Base-by-base conservation (phyloP, 2,888 invertebrate genomes). In the Schrankia costaestrigalis region DNA sequence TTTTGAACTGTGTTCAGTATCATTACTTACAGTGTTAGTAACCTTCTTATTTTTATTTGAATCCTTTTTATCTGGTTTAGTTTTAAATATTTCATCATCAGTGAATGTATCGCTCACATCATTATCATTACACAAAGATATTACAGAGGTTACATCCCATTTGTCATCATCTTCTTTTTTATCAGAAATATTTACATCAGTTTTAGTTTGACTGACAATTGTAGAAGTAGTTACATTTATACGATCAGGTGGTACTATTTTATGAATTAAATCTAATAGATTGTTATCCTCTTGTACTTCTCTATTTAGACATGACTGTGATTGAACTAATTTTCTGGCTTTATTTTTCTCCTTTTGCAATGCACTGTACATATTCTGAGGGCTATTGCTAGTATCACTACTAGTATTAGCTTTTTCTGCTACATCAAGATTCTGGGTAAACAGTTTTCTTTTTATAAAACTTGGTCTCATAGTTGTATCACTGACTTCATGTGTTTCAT, bases 361-460 rank as follows among this genome's bases (percentile, higher is more conserved):
- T 23, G 39, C 47, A 44, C 56, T 56, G 46, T 73, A 75, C 7
- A 67, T 50, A 42, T 68, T 74, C 38, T 71, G 71, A 6, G 84
- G 81, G 46, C 80, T 84, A 28, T 72, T 70, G 8, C 53, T 38
- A 40, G 52, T 65, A 14, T 78, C 78, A 45, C 29, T 56, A 39
- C 60, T 73, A 0, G 58, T 18, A 46, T 75, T 76, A 29, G 66
- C 71, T 25, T 57, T 74, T 26, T 85, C 78, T 21, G 71, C 57
- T 1, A 81, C 56, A 67, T 85, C 83, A 31, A 82, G 56, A 31
- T 71, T 84, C 56, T 85, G 86, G 0, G 83, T 77, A 29, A 78
- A 86, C 1, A 87, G 59, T 50, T 85, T 86, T 46, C 86, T 68
- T 56, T 84, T 87, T 8, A 82, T 78, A 42, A 84, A 87, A 46